These are phyloP conservation scores for Agriopis marginaria DNA, from an alignment of 2,888 invertebrate genomes.

Conservation along the genomic window DNA sequence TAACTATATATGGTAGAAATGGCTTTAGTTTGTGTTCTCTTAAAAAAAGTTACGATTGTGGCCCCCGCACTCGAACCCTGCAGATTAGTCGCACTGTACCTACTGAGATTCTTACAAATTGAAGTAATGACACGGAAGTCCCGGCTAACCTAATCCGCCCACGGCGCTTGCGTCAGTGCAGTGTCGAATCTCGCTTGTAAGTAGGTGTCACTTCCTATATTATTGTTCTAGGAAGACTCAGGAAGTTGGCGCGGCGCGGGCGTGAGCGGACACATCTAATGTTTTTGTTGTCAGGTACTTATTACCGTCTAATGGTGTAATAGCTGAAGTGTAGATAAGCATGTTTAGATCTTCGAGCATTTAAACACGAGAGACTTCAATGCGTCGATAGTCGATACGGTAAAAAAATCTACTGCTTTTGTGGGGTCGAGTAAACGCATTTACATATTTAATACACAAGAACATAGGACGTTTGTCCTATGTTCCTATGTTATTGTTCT, in stretches of 20 bases:
- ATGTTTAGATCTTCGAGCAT: neutral
- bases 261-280: conserved; percentile 23
- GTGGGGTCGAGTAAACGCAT: too few relatives aligned
- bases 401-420: too few relatives aligned
- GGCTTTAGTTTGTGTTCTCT: too few relatives aligned
- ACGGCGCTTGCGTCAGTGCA: conserved; percentile 62
- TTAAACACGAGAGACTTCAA: too few relatives aligned
- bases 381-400: too few relatives aligned
- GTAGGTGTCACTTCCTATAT: conserved; percentile 61
- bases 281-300: conserved; percentile 12
- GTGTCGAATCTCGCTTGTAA: conserved; percentile 52
- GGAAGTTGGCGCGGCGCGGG: conserved; percentile 40
- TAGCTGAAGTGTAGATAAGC: neutral
- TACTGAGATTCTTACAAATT: conserved; percentile 30
- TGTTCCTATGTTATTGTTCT: too few relatives aligned
- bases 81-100: neutral
- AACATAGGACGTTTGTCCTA: too few relatives aligned
- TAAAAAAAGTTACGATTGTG: neutral
- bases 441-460: too few relatives aligned
- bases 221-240: conserved; percentile 39
- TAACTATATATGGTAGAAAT: too few relatives aligned
- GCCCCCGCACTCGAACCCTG: neutral
- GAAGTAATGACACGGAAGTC: conserved; percentile 60
- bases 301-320: neutral
- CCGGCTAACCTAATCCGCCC: conserved; percentile 53